Percentiles rank a stretch among this genome's conserved stretches.
These are phyloP conservation scores for Octonoba sinensis DNA, from an alignment of 2,888 invertebrate genomes.

Conservation along the genomic window DNA sequence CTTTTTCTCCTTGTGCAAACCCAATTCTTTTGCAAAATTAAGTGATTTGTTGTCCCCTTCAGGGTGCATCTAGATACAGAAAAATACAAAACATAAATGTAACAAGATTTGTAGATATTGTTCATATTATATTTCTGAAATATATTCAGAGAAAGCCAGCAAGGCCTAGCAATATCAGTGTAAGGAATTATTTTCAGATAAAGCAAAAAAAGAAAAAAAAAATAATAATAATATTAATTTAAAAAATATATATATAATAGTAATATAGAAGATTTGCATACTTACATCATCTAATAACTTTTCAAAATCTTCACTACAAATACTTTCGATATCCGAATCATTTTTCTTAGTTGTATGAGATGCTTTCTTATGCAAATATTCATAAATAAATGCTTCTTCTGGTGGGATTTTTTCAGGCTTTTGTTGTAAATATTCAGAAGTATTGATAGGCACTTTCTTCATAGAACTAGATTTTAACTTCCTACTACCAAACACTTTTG, in stretches of 20 bases:
- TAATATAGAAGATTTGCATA: slow-evolving; percentile 27
- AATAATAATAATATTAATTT: no score
- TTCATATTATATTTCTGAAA: no score
- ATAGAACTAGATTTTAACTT: slow-evolving; percentile 78
- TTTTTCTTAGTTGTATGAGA: slow-evolving; percentile 73
- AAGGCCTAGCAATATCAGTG: no score
- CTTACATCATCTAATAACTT: slow-evolving; percentile 75
- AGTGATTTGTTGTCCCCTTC: slow-evolving; percentile 71
- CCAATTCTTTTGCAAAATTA: slow-evolving; percentile 76
- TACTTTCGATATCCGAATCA: slow-evolving; percentile 79
- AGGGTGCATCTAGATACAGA: slow-evolving; percentile 32
- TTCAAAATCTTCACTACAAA: slow-evolving; percentile 84
- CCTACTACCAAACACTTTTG: slow-evolving; percentile 67
- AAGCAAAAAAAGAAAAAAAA: no score
- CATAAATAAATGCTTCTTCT: slow-evolving; percentile 88
- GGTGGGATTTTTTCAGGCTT: slow-evolving; percentile 79
- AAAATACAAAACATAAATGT: neutral
- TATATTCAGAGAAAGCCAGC: no score
- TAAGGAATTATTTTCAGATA: no score
- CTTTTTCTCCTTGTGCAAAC: slow-evolving; percentile 65
- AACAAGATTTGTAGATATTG: no score
- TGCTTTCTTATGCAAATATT: slow-evolving; percentile 72
- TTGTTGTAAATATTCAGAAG: slow-evolving; percentile 52
- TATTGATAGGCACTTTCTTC: slow-evolving; percentile 69
- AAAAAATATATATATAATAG: no score